phyloP scores from a whole-genome alignment of 2,113 vertebrate genomes.

The Cyanocitta stelleri region DNA sequence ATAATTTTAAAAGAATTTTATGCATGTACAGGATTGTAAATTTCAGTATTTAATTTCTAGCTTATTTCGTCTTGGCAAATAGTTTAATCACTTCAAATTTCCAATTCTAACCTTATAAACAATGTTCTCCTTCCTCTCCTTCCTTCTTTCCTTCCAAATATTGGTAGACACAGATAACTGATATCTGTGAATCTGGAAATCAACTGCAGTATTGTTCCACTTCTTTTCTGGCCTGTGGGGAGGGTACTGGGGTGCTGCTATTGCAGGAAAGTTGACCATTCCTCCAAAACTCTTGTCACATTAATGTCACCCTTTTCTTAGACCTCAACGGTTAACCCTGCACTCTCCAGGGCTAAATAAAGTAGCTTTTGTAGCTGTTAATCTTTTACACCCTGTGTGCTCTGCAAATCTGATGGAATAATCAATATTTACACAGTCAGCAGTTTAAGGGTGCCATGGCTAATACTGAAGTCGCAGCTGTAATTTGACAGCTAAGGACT shows the following conservation, averaged over 20 bases:
- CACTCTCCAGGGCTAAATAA: neutral
- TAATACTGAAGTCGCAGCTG: neutral
- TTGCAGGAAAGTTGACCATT: accelerated
- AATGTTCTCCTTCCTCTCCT: neutral
- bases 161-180: neutral
- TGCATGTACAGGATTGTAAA: neutral
- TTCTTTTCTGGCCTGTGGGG: neutral
- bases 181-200: neutral
- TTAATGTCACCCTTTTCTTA: neutral
- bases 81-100: neutral
- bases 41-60: neutral
- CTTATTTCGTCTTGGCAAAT: neutral
- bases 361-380: neutral
- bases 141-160: neutral
- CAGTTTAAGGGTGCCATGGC: neutral
- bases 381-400: neutral
- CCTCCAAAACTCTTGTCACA: neutral
- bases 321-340: neutral
- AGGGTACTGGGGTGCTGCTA: neutral
- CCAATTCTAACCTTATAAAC: neutral
- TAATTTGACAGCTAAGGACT: neutral
- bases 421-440: neutral
- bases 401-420: neutral
- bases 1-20: neutral
- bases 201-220: neutral